Percentiles rank a stretch among this genome's conserved stretches.
Evolutionary conservation across 2,113 vertebrate genomes (phyloP).

Genomic region (Donacobius atricapilla): DNA sequence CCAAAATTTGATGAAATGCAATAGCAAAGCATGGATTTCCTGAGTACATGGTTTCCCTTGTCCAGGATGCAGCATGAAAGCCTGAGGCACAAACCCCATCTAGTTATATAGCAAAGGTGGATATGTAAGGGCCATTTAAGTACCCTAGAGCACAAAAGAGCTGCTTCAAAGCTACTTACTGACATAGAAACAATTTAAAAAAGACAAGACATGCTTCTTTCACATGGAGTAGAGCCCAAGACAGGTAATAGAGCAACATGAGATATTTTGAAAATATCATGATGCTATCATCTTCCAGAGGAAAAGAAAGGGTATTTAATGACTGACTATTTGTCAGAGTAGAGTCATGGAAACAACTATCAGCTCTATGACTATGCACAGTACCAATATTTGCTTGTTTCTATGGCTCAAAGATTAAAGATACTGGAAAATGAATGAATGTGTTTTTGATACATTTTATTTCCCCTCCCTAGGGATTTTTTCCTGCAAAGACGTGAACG

Average conservation of each 20-base stretch:
- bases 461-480: not conserved
- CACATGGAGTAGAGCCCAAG: not conserved
- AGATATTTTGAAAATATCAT: not conserved
- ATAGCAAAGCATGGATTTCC: not conserved
- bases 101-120: not conserved
- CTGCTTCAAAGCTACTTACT: not conserved
- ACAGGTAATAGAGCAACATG: not conserved
- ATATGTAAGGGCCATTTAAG: not conserved
- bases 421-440: not conserved
- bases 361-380: not conserved
- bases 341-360: not conserved
- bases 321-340: not conserved
- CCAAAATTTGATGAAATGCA: not conserved
- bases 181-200: not conserved
- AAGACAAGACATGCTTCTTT: not conserved
- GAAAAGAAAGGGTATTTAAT: not conserved
- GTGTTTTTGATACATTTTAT: not conserved
- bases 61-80: not conserved
- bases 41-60: not conserved
- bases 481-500: not conserved
- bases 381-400: constrained; percentile 10
- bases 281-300: not conserved
- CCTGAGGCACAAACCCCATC: not conserved
- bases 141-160: not conserved
- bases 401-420: not conserved